A percentile compares a stretch with the other conserved stretches of the same genome.
phyloP scores from a whole-genome alignment of 2,113 vertebrate genomes.

The Ophiodon elongatus region DNA sequence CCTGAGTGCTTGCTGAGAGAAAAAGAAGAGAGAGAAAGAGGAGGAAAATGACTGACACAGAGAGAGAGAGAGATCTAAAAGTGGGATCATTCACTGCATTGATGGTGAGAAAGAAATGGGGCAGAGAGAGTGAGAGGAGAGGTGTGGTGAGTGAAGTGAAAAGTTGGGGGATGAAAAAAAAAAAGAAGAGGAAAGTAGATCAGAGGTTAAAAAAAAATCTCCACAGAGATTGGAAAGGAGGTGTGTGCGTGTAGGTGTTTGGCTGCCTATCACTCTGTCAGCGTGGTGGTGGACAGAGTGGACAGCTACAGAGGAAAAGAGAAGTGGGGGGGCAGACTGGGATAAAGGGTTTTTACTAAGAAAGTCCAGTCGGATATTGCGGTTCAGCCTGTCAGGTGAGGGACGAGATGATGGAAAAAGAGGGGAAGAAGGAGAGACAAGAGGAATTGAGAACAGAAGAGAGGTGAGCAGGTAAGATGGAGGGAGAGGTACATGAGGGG shows the following conservation, averaged over 20 bases:
- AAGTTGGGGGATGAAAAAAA: conserved; percentile 41
- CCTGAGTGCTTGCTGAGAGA: conserved; percentile 47
- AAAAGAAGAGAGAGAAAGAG: conserved; percentile 7
- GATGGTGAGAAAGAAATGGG: conserved; percentile 24
- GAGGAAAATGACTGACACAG: conserved; percentile 9
- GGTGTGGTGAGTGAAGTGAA: conserved; percentile 24
- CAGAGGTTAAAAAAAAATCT: conserved; percentile 46
- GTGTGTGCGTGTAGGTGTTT: conserved; percentile 33
- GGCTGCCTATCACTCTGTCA: conserved; percentile 41
- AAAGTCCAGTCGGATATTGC: conserved; percentile 74
- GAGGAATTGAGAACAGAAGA: conserved; percentile 34
- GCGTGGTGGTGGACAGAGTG: conserved; percentile 29
- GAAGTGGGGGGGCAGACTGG: conserved; percentile 27
- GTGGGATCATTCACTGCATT: conserved; percentile 29
- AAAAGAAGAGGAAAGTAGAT: conserved; percentile 12
- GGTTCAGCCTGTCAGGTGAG: conserved; percentile 54
- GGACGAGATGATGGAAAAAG: conserved; percentile 38
- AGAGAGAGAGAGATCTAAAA: conserved; percentile 26
- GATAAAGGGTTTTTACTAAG: conserved; percentile 74
- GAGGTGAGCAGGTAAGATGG: conserved; percentile 25
- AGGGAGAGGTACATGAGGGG: conserved; percentile 19
- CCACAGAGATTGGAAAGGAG: conserved; percentile 36
- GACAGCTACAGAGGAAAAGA: conserved; percentile 37
- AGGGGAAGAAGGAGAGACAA: conserved; percentile 49
- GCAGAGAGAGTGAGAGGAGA: conserved; percentile 13